Conservation (phyloP, 2,797 vertebrate genomes). For the Chaunax sp. region DNA sequence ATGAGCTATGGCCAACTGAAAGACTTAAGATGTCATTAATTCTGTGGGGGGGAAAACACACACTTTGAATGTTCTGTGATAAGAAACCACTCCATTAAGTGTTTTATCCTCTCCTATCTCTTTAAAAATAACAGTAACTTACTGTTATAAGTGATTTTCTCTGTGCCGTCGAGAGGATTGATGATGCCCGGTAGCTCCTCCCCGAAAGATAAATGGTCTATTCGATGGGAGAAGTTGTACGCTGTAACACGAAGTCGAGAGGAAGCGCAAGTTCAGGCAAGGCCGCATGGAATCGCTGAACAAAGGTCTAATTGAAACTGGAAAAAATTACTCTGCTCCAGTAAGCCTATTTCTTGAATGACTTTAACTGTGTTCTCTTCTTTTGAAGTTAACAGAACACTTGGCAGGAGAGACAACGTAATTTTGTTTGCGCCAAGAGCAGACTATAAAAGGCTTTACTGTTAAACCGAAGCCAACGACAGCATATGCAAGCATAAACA, state of each 20-base stretch:
- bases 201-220: constrained; percentile 97
- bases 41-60: not conserved
- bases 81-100: constrained; percentile 1
- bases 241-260: constrained; percentile 81
- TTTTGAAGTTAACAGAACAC: too few species aligned
- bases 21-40: not conserved
- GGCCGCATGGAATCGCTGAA: not conserved
- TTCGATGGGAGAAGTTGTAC: constrained; percentile 98
- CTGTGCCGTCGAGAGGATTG: constrained; percentile 95
- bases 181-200: constrained; percentile 94
- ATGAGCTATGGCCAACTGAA: not conserved
- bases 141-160: constrained; percentile 95
- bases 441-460: not conserved
- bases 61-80: too few species aligned
- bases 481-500: not conserved
- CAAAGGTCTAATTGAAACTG: not conserved
- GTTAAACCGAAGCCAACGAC: not conserved
- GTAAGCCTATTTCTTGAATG: not conserved
- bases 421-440: not conserved
- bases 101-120: constrained; percentile 11
- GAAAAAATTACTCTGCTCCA: not conserved
- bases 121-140: constrained; percentile 65
- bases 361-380: not conserved
- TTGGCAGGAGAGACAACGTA: too few species aligned
- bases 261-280: constrained; percentile 19